Evolutionary conservation across 2,888 invertebrate species (phyloP).

Genomic region (Morinoia aosen): DNA sequence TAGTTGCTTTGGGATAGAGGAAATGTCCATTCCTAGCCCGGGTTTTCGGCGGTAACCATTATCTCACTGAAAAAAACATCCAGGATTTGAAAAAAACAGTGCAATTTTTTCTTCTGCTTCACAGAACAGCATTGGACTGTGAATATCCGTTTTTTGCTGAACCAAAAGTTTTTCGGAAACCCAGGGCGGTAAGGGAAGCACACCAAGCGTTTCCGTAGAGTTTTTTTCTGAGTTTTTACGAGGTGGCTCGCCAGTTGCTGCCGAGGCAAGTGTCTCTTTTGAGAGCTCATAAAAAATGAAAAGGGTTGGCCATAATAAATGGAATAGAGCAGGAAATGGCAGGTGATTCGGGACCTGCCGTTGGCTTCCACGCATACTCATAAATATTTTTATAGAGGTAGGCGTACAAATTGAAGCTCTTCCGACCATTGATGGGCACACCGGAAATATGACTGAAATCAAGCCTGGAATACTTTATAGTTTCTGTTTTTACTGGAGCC

Average conservation of each 20-base stretch:
- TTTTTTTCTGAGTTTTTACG: not conserved
- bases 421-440: not conserved
- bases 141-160: not conserved
- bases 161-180: not conserved
- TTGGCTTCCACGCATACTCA: not conserved
- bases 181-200: not conserved
- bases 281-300: not conserved
- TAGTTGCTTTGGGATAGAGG: not conserved
- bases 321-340: not conserved
- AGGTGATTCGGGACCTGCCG: conserved; percentile 12
- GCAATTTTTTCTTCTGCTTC: conserved; percentile 42
- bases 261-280: not conserved
- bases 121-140: not conserved
- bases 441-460: too few species aligned
- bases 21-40: conserved; percentile 23
- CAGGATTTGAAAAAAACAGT: conserved; percentile 30
- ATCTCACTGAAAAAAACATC: conserved; percentile 12
- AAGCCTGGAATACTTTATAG: too few species aligned
- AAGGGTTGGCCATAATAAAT: not conserved
- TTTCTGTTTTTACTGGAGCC: too few species aligned
- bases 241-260: not conserved
- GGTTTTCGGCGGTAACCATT: not conserved
- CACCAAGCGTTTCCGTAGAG: not conserved
- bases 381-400: not conserved
- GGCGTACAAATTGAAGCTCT: not conserved